phyloP scores from a whole-genome alignment of 2,797 vertebrate genomes.

The Schizothorax lantsangensis region DNA sequence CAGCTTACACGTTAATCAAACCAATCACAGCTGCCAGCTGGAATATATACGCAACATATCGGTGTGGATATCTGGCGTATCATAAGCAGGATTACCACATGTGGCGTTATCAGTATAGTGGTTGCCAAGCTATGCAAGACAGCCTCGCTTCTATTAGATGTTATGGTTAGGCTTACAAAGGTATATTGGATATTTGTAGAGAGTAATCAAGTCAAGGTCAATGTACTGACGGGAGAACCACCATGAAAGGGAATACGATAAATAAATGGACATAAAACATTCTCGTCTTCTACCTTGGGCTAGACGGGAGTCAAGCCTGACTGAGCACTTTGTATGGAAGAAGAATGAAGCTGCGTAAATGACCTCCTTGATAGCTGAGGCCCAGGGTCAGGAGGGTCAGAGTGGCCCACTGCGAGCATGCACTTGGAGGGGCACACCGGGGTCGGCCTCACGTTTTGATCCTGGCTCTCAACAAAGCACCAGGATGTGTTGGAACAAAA shows the following conservation, averaged over 20 bases:
- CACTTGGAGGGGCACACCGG: constrained; percentile 43
- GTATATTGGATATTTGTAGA: constrained; percentile 7
- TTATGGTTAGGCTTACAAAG: constrained; percentile 23
- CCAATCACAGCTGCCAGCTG: constrained; percentile 38
- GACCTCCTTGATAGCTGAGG: constrained; percentile 58
- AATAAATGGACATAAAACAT: constrained; percentile 45
- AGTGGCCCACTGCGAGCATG: constrained; percentile 45
- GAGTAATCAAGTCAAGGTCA: constrained; percentile 45
- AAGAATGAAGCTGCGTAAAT: constrained; percentile 59
- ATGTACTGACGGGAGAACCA: neutral
- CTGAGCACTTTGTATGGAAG: constrained; percentile 58
- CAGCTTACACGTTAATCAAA: constrained; percentile 49
- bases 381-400: constrained; percentile 57
- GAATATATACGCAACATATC: constrained; percentile 18
- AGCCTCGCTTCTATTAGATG: neutral
- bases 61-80: neutral
- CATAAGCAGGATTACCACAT: constrained; percentile 20
- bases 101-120: neutral
- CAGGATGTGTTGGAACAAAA: constrained; percentile 71
- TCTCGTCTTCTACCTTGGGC: constrained; percentile 33
- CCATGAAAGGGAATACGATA: constrained; percentile 28
- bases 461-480: constrained; percentile 65
- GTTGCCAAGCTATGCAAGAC: constrained; percentile 23
- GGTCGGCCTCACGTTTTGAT: constrained; percentile 60
- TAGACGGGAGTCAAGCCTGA: constrained; percentile 56